phyloP scores from a whole-genome alignment of 2,888 invertebrate species.

The Thyatira batis region DNA sequence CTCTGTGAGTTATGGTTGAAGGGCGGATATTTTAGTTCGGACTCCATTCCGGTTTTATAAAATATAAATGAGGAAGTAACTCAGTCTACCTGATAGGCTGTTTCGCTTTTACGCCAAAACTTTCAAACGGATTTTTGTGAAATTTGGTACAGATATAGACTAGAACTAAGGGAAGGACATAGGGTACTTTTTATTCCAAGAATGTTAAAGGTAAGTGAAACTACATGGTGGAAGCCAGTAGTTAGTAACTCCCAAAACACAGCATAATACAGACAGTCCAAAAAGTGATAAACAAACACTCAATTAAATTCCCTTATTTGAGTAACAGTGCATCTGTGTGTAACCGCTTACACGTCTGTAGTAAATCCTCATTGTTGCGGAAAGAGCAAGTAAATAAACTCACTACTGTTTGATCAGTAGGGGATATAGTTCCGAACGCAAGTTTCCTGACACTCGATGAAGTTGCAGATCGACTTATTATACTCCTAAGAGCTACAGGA shows the following conservation, averaged over 20 bases:
- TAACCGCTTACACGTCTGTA: slow-evolving; percentile 8
- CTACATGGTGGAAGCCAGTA: too few species aligned
- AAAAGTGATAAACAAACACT: background rate
- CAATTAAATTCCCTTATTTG: background rate
- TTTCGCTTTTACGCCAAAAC: too few species aligned
- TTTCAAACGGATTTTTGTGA: too few species aligned
- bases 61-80: too few species aligned
- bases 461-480: slow-evolving; percentile 2
- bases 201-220: too few species aligned
- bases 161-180: too few species aligned
- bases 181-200: too few species aligned
- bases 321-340: background rate
- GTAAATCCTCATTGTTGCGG: slow-evolving; percentile 29
- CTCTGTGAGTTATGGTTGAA: too few species aligned
- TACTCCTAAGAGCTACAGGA: background rate
- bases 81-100: too few species aligned
- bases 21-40: too few species aligned
- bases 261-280: background rate
- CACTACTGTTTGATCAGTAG: slow-evolving; percentile 3
- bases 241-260: background rate
- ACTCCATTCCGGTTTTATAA: too few species aligned
- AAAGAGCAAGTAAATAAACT: slow-evolving; percentile 23
- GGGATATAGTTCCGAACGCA: background rate
- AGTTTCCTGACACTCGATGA: background rate
- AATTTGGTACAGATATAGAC: too few species aligned